Evolutionary conservation across 2,113 vertebrate species (phyloP), one percentile per base, ranked within the genome.

Genomic region (Elgaria multicarinata): DNA sequence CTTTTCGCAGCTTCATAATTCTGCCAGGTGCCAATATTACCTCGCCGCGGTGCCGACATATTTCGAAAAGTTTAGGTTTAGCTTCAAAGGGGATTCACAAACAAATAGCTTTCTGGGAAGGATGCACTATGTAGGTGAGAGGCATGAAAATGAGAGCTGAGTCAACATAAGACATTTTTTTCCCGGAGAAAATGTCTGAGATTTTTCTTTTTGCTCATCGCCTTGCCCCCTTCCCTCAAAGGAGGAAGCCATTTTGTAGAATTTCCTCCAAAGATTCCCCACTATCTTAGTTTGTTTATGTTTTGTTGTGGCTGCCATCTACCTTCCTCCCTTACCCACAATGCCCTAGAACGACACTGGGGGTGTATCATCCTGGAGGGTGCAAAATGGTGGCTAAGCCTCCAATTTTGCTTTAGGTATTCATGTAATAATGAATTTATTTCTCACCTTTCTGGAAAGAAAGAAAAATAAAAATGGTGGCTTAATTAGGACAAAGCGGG

Each of bases 101-200:
- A 58, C 14, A 92, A 92, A 85, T 50, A 90, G n/a, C 10, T 87
- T n/a, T 44, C 58, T 44, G 50, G 3, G 20, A 58, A 33, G 67
- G 39, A 89, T 66, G 6, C 14, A 67, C 24, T 0, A 22, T 66
- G 42, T 71, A 76, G 71, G 79, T 24, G 20, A 67, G 71, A 77
- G 66, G 71, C 81, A 83, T 53, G 81, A 87, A 75, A 87, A 20
- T 36, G 72, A 28, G 84, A 90, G 6, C 28, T 93, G 28, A 46
- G 39, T 3, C 20, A 22, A 71, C 1, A 2, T 46, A 28, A 77
- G 42, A 44, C 8, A 9, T 77, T 76, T 46, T 44, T 77, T 76
- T 46, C 26, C 75, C 42, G 2, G 42, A 44, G 26, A 44, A 76
- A 77, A 12, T 44, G 22, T 3, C 9, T 46, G 75, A 28, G 2